These are phyloP conservation scores for Celastrina argiolus DNA, from an alignment of 2,888 invertebrate genomes.

Conservation along the genomic window DNA sequence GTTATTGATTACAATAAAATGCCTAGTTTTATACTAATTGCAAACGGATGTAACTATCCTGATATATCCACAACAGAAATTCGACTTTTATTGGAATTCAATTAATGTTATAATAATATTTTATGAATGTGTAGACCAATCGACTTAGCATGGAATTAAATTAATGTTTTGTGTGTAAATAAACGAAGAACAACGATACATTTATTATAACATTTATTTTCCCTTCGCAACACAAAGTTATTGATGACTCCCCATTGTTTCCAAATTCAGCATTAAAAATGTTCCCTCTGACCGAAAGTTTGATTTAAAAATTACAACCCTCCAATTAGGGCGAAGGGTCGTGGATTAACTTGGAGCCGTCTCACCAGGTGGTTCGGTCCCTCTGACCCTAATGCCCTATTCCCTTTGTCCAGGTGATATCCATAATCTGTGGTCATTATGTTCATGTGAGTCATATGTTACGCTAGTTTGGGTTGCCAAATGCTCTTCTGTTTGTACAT, in stretches of 20 bases:
- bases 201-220: too few species aligned
- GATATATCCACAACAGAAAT: too few species aligned
- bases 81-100: too few species aligned
- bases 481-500: neutral
- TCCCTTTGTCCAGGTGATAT: slow-evolving; percentile 33
- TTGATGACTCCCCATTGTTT: neutral
- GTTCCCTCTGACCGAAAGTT: slow-evolving; percentile 25
- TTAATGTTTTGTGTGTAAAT: too few species aligned
- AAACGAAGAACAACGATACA: too few species aligned
- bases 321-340: slow-evolving; percentile 30
- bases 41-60: too few species aligned
- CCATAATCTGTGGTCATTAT: slow-evolving; percentile 15
- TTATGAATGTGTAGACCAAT: too few species aligned
- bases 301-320: slow-evolving; percentile 38
- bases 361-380: slow-evolving; percentile 53
- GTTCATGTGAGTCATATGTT: slow-evolving; percentile 13
- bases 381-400: slow-evolving; percentile 40
- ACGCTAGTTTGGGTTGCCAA: neutral
- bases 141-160: too few species aligned
- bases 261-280: slow-evolving; percentile 18
- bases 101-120: too few species aligned
- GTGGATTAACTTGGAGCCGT: slow-evolving; percentile 46
- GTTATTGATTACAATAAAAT: too few species aligned
- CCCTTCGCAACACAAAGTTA: neutral
- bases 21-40: too few species aligned